Percentiles rank a stretch among this genome's conserved stretches.
These are phyloP conservation scores for Pachyuromys duprasi DNA, from an alignment of 2,797 vertebrate species.

Conservation along the genomic window DNA sequence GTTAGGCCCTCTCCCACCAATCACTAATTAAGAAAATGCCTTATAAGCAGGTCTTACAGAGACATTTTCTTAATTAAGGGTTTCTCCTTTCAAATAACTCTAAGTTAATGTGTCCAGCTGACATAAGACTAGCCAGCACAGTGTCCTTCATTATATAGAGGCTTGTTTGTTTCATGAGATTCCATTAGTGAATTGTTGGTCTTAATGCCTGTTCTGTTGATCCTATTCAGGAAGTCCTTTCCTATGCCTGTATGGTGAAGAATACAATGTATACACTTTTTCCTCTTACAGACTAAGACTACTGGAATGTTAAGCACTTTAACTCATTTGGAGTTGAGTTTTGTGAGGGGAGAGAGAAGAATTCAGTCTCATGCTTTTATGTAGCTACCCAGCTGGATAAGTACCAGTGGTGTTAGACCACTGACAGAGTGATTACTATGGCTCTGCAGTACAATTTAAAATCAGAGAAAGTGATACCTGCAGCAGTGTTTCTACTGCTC, in stretches of 20 bases:
- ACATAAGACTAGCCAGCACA: too few relatives aligned
- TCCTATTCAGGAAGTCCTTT: background rate
- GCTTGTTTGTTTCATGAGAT: background rate
- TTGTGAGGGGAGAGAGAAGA: background rate
- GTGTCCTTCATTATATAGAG: background rate
- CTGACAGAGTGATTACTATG: background rate
- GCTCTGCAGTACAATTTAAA: background rate
- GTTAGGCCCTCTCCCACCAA: background rate
- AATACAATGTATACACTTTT: background rate
- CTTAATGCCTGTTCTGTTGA: too few relatives aligned
- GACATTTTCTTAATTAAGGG: background rate
- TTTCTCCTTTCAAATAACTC: background rate
- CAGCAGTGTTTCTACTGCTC: background rate
- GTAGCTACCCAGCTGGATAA: background rate
- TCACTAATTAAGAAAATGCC: background rate
- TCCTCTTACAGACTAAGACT: background rate
- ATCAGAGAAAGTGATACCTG: background rate
- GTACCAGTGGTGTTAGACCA: too few relatives aligned
- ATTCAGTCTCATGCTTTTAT: background rate
- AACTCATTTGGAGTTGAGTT: too few relatives aligned
- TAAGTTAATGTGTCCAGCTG: too few relatives aligned
- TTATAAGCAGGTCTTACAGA: background rate
- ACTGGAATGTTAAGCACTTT: background rate
- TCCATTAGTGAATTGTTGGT: background rate
- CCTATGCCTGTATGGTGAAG: background rate